Conservation (phyloP, 2,113 vertebrate species). For the Burhinus bistriatus region DNA sequence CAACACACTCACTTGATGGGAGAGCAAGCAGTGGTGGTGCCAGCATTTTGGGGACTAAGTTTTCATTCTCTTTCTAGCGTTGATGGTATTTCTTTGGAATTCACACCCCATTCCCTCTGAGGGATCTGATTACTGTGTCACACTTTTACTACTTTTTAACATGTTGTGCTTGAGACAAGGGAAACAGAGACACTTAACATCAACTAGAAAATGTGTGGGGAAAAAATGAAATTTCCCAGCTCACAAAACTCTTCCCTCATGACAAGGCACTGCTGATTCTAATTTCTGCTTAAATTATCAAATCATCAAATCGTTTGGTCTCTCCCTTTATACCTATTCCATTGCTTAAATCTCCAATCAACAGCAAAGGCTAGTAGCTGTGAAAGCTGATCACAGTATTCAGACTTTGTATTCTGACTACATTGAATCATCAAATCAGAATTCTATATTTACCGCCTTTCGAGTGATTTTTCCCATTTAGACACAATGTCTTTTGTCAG, state of each 20-base stretch:
- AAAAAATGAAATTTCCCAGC: background rate
- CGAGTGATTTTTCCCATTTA: conserved; percentile 5
- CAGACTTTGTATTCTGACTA: background rate
- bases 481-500: background rate
- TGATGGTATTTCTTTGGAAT: background rate
- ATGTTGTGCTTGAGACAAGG: background rate
- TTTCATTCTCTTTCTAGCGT: background rate
- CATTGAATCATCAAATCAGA: background rate
- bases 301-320: background rate
- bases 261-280: background rate
- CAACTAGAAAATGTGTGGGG: background rate
- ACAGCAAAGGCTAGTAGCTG: background rate
- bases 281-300: background rate
- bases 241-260: background rate
- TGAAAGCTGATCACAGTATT: background rate
- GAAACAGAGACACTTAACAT: background rate
- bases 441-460: background rate
- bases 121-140: background rate
- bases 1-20: background rate
- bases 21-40: background rate
- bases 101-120: background rate
- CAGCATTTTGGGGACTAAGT: background rate
- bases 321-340: background rate
- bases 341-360: background rate
- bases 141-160: background rate